Evolutionary conservation across 2,888 invertebrate genomes (phyloP).

Genomic region (Scaptomyza caliginosa): DNA sequence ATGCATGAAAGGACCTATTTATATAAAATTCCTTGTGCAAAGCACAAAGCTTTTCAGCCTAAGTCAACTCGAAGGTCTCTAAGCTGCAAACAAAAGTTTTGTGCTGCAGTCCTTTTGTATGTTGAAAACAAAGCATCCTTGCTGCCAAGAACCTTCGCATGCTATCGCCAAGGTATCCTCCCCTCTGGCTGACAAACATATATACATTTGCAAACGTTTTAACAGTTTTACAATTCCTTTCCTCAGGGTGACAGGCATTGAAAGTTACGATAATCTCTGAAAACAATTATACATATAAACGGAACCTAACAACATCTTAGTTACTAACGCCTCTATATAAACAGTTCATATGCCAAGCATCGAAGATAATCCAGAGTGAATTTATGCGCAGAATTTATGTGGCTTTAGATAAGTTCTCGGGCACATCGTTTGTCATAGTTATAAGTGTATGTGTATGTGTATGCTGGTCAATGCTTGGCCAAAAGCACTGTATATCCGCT

Average conservation of each 20-base stretch:
- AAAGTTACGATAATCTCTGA: neutral
- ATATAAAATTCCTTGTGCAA: neutral
- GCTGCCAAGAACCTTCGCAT: neutral
- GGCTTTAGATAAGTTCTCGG: slow-evolving; percentile 12
- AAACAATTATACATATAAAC: slow-evolving; percentile 2
- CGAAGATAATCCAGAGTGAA: slow-evolving; percentile 1
- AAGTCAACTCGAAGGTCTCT: neutral
- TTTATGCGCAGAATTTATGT: slow-evolving; percentile 23
- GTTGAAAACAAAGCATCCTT: neutral
- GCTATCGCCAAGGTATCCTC: neutral
- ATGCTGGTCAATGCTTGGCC: neutral
- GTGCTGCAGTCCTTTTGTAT: neutral
- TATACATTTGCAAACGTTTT: neutral
- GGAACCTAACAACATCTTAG: neutral
- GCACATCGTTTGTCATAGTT: slow-evolving; percentile 21
- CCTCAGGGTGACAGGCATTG: neutral
- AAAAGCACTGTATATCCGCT: slow-evolving; percentile 14
- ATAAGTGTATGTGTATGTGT: neutral
- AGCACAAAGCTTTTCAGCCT: neutral
- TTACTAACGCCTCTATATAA: neutral
- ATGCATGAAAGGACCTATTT: too few species aligned
- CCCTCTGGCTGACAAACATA: neutral
- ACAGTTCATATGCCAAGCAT: neutral
- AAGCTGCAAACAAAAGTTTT: neutral
- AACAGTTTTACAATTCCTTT: neutral